Evolutionary conservation across 37 sponge, comb jelly and placozoan species (phyloP).

Genomic region (Halisarca cf. caerulea): DNA sequence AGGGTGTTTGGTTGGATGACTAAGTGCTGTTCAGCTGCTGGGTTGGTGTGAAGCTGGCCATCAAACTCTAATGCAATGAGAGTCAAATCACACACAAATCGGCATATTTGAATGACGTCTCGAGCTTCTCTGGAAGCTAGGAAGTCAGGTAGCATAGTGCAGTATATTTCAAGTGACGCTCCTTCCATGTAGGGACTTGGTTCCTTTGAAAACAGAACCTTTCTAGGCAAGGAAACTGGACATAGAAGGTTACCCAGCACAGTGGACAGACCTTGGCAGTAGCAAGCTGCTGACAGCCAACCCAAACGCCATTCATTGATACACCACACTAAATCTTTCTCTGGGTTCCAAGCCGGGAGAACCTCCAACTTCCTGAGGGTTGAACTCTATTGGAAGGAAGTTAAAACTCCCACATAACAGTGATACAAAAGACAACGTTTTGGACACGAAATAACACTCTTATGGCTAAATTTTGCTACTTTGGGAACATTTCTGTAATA

Average conservation of each 20-base stretch:
- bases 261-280: conserved; percentile 85
- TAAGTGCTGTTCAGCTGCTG: not conserved
- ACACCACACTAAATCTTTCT: conserved; percentile 63
- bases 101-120: conserved; percentile 71
- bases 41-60: conserved; percentile 32
- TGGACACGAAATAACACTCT: no score
- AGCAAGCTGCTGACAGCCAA: conserved; percentile 69
- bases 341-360: conserved; percentile 46
- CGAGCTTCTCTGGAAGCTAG: conserved; percentile 39
- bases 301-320: conserved; percentile 77
- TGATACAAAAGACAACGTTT: no score
- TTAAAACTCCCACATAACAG: no score
- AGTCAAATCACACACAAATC: conserved; percentile 54
- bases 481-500: no score
- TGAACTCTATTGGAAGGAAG: no score
- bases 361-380: no score
- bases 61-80: conserved; percentile 67
- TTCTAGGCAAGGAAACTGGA: not conserved
- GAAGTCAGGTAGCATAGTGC: conserved; percentile 32
- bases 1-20: not conserved
- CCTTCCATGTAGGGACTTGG: conserved; percentile 50
- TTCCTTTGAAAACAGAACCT: not conserved
- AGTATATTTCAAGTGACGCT: conserved; percentile 74
- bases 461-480: no score
- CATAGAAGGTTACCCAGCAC: conserved; percentile 74